phyloP scores from a whole-genome alignment of 64 coral and sea anemone genomes.

The Pocillopora verrucosa region DNA sequence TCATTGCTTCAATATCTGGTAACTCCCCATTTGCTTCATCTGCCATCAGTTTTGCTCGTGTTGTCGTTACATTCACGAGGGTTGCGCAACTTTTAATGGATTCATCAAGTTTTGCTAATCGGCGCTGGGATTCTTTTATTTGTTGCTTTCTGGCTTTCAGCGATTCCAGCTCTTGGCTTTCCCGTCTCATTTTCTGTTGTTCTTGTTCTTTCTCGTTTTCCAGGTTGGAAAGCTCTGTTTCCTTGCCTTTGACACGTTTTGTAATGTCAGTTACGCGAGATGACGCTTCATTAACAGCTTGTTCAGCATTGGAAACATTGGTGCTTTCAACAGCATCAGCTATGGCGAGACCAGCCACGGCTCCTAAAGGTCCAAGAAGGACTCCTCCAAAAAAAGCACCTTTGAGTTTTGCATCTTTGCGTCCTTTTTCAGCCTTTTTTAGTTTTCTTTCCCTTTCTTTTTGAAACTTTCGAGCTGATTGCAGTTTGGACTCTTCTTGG shows the following conservation, averaged over 20 bases:
- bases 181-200: neutral
- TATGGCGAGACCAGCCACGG: neutral
- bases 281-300: neutral
- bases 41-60: constrained; percentile 35
- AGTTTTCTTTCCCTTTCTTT: neutral
- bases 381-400: neutral
- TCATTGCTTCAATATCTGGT: constrained; percentile 26
- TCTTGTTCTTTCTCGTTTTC: neutral
- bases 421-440: neutral
- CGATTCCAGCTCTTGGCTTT: neutral
- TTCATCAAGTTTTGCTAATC: neutral
- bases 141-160: neutral
- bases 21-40: constrained; percentile 15
- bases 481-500: neutral
- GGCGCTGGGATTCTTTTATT: constrained; percentile 5
- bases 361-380: neutral
- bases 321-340: neutral
- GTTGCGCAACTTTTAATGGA: constrained; percentile 19
- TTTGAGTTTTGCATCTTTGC: neutral
- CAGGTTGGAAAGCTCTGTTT: neutral
- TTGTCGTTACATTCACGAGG: neutral
- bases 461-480: neutral
- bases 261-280: neutral
- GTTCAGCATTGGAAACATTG: neutral
- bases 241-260: neutral